Evolutionary conservation across 2,888 invertebrate species (phyloP), one percentile per base, ranked within the genome.

Genomic region (Eretmocerus hayati): DNA sequence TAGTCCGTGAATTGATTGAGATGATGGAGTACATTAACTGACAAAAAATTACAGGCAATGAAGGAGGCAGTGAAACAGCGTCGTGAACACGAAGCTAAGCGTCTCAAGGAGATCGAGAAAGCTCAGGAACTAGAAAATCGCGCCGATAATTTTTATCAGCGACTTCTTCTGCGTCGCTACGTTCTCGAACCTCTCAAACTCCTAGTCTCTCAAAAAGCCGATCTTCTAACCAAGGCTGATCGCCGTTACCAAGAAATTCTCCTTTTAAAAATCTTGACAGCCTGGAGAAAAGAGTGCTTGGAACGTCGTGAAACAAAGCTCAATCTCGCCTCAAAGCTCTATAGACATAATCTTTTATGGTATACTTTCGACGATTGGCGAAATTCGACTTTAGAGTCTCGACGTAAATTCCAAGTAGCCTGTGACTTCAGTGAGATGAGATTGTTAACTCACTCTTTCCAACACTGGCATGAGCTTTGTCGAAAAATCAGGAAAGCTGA

Each of bases 381-480:
- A 38, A 35, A 51, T 2, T 22, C 51, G 4, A 47, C 55, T 1
- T 56, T 48, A 19, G 53, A 59, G 21, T 55, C 49, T n/a, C 61
- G 49, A 8, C 71, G 78, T 55, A 81, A 81, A 63, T 73, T 75
- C 60, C 82, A 84, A 72, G 84, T 85, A 2, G 87, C 88, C 3
- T 77, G 79, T 46, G 87, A 88, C 66, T 83, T 83, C 68, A 79
- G 80, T 57, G 84, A 85, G 52, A 72, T 84, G 47, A 80, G 77
- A 56, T 60, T 81, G n/a, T 73, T 74, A 38, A 77, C 78, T 42
- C 60, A 72, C 35, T 72, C 72, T 40, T 78, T 83, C 42, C 69
- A 71, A 30, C 69, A 69, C 48, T 81, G 83, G 74, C 66, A 71
- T 3, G 65, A 69, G 37, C 74, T 74, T 18, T 67, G 75, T 0